Percentiles rank a stretch among this genome's conserved stretches.
Evolutionary conservation across 2,797 vertebrate genomes (phyloP).

Genomic region (Urosaurus nigricauda): DNA sequence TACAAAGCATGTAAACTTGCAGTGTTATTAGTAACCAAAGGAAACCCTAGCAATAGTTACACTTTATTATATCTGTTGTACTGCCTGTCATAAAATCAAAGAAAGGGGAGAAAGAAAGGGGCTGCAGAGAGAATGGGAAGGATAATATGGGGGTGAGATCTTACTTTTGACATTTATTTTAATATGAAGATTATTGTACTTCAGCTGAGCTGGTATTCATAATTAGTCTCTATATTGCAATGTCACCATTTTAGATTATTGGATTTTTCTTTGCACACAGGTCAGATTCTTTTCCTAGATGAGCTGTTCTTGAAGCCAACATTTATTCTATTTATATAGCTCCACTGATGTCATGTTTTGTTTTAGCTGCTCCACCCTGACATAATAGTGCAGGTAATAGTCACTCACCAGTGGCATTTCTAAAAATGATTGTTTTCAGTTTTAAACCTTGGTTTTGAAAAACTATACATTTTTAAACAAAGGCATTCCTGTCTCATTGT

Average conservation of each 20-base stretch:
- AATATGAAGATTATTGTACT: not conserved
- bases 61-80: not conserved
- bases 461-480: slow-evolving; percentile 18
- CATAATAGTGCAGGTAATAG: slow-evolving; percentile 10
- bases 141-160: no score
- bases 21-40: not conserved
- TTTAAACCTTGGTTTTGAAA: slow-evolving; percentile 10
- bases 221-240: not conserved
- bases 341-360: not conserved
- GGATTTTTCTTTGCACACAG: not conserved
- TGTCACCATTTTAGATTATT: not conserved
- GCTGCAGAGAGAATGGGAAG: not conserved
- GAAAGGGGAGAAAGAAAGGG: not conserved
- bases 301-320: not conserved
- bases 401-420: slow-evolving; percentile 1
- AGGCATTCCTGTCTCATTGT: slow-evolving; percentile 1
- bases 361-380: slow-evolving; percentile 17
- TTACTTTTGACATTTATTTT: not conserved
- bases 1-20: not conserved
- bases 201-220: not conserved
- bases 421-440: slow-evolving; percentile 25
- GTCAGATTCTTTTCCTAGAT: not conserved
- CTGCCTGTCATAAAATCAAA: not conserved
- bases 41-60: not conserved
- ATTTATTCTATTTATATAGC: slow-evolving; percentile 13